Evolutionary conservation across 2,113 vertebrate species (phyloP), one percentile per base, ranked within the genome.

Genomic region (Ctenomys sociabilis): DNA sequence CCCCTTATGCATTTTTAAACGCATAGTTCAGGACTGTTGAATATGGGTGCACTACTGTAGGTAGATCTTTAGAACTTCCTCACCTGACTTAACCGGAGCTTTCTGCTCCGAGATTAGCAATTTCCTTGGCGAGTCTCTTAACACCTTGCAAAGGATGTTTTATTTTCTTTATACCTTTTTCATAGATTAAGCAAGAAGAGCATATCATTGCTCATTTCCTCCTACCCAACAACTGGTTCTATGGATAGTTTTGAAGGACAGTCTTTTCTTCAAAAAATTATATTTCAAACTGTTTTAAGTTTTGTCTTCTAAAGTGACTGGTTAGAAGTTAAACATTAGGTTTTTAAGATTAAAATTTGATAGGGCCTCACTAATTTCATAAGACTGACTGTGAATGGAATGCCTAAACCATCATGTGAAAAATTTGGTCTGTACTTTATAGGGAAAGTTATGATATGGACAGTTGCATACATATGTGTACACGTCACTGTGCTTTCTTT

Each of bases 41-140:
- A 28, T 32, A 7, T 13, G 3, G 66, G 64, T 22, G 4, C 45
- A 5, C 9, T 6, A 28, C 19, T 14, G 13, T 3, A 22, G 4
- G 16, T 43, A 5, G 1, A 54, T 8, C 83, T 81, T 73, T 13
- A 37, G 80, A 26, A 43, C 0, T 10, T 28, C 26, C 3, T 66
- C 49, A 1, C 22, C 28, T n/a, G 45, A 35, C 3, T 43, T 26
- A 45, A 37, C 4, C 7, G 19, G 26, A 80, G 6, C 59, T 37
- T 30, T 1, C 0, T 19, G 70, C 14, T n/a, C 43, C 57, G 17
- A 75, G 35, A 14, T 64, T 7, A 68, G 35, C 54, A 8, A 10
- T 2, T 4, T 30, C 63, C 14, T 24, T 0, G 17, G 7, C 0
- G 0, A 35, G 26, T 5, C 8, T 54, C 14, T 11, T 11, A 22